Evolutionary conservation across 1,140 invertebrate species (phyloP), one percentile per base, ranked within the genome.

Genomic region (Heliconius melpomene): DNA sequence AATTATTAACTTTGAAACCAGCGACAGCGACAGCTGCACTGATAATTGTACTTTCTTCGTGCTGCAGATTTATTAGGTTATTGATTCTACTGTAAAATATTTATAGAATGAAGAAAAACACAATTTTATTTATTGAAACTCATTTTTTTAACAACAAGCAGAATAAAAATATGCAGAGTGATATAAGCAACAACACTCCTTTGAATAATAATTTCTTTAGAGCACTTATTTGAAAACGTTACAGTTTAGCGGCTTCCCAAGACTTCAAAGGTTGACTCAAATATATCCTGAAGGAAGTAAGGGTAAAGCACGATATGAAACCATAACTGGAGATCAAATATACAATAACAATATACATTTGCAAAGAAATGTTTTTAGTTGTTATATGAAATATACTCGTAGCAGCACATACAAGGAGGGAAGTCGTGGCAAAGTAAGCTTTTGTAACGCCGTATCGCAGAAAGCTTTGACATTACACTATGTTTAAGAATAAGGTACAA

Each of bases 301-400:
- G 26, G 23, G n/a, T 11, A 13, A 29, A 66, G 23, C 3, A 29
- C 11, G 26, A 66, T 29, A 29, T 66, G 26, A 66, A 79, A 70
- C 72, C 18, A 38, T 77, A 38, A 75, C 38, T 66, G 75, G 9
- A 83, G 66, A 78, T 84, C 75, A 80, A 84, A 82, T 60, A 71
- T 77, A 77, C 73, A 75, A 54, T 57, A 50, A 82, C 73, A 82
- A 82, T 80, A 82, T 75, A 83, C 72, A 52, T 75, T 73, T 78
- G 79, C 83, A 84, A 84, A 82, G 74, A 79, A 81, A 83, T 80
- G 82, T 84, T 82, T 82, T 84, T 73, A 76, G 72, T 78, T 83
- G 57, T 38, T 84, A 84, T 76, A 83, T 77, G 54, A 83, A 84
- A 79, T 81, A 52, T 79, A 85, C 13, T 18, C 6, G 16, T 52